phyloP scores from a whole-genome alignment of 2,797 vertebrate genomes.

The Channallabes apus region DNA sequence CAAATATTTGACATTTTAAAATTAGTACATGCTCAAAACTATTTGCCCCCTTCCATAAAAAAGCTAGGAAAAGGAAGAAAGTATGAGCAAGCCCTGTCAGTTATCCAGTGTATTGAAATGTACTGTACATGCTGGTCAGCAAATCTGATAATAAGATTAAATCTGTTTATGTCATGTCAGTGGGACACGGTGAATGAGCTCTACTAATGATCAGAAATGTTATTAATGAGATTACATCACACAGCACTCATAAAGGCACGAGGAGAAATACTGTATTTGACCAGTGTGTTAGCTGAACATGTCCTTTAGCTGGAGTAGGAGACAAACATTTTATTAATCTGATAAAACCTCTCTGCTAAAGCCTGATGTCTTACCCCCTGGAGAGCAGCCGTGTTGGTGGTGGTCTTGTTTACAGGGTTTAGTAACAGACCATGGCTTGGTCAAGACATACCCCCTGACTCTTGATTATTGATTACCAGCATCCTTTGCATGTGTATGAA shows the following conservation, averaged over 20 bases:
- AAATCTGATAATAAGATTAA: conserved; percentile 30
- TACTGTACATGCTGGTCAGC: not conserved
- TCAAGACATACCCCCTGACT: too few relatives aligned
- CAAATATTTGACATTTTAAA: not conserved
- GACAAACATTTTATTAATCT: too few relatives aligned
- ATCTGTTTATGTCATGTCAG: conserved; percentile 3
- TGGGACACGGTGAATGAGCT: not conserved
- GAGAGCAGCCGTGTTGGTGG: too few relatives aligned
- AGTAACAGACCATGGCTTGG: too few relatives aligned
- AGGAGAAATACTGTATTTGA: not conserved
- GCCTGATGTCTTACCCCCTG: too few relatives aligned
- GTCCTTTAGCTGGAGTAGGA: not conserved
- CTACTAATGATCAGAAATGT: not conserved
- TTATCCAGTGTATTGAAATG: not conserved
- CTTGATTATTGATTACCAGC: too few relatives aligned
- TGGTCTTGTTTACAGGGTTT: too few relatives aligned
- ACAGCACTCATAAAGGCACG: not conserved
- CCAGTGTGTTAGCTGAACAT: not conserved
- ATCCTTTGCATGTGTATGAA: too few relatives aligned
- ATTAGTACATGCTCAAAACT: not conserved
- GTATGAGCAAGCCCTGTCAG: not conserved
- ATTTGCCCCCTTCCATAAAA: not conserved
- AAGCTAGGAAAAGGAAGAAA: not conserved
- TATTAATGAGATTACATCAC: not conserved
- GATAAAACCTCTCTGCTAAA: too few relatives aligned